Conservation (phyloP, 2,113 vertebrate species). For the Sinocyclocheilus rhinocerous region DNA sequence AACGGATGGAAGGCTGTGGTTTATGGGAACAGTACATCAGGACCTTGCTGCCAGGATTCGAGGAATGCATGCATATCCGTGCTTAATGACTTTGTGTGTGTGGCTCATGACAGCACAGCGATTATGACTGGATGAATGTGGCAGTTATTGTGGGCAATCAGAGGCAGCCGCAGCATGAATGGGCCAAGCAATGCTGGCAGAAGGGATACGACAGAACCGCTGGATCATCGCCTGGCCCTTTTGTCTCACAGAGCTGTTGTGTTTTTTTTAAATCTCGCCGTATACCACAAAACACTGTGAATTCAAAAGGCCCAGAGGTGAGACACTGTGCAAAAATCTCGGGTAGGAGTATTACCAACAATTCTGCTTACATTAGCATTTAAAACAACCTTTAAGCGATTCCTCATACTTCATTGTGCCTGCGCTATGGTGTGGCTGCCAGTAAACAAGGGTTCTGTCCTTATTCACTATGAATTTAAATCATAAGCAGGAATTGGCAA, state of each 20-base stretch:
- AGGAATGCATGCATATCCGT: conserved; percentile 63
- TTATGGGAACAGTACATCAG: conserved; percentile 68
- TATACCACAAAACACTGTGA: conserved; percentile 36
- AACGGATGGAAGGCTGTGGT: conserved; percentile 57
- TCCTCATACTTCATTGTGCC: conserved; percentile 19
- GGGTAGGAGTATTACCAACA: conserved; percentile 16
- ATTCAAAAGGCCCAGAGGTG: conserved; percentile 38
- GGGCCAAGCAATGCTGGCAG: conserved; percentile 62
- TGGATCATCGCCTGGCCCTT: conserved; percentile 52
- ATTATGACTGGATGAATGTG: conserved; percentile 63
- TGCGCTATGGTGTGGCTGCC: conserved; percentile 6
- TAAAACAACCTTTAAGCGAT: conserved; percentile 33
- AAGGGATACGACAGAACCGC: conserved; percentile 57
- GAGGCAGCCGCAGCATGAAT: conserved; percentile 57
- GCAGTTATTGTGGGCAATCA: conserved; percentile 67
- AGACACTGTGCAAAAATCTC: conserved; percentile 30
- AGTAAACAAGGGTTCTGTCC: conserved; percentile 35
- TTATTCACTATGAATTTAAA: conserved; percentile 3
- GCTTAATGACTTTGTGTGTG: conserved; percentile 70
- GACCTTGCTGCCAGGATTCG: conserved; percentile 57
- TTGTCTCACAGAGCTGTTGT: conserved; percentile 38
- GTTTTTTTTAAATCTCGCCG: conserved; percentile 11
- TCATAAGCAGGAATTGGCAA: conserved; percentile 5
- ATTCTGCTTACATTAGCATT: conserved; percentile 44
- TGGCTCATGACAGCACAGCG: conserved; percentile 63